These are phyloP conservation scores for Rhagologus leucostigma DNA, from an alignment of 2,113 vertebrate species.

Conservation along the genomic window DNA sequence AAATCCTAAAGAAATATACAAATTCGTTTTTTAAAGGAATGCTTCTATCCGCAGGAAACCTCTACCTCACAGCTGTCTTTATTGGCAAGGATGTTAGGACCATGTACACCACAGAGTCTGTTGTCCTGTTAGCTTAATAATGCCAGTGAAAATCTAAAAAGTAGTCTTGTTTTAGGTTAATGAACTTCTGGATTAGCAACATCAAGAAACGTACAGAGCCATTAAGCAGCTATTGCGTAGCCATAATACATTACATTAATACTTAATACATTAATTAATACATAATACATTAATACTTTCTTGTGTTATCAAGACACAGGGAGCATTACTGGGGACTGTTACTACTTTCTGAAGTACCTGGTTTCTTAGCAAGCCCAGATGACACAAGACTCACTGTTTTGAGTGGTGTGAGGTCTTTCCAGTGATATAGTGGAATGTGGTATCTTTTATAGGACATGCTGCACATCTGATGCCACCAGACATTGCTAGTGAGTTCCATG, in stretches of 20 bases:
- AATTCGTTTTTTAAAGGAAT: background rate
- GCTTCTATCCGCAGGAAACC: background rate
- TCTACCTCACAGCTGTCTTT: background rate
- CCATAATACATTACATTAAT: background rate
- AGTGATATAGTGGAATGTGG: background rate
- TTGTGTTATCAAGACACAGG: background rate
- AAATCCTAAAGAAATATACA: background rate
- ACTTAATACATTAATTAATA: too few relatives aligned
- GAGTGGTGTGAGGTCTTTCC: background rate
- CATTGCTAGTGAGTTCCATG: background rate
- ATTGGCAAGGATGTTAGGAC: background rate
- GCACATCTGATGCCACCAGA: fast-evolving
- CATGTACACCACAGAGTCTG: background rate
- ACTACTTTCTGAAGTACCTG: background rate
- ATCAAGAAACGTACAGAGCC: background rate
- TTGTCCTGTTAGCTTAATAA: background rate
- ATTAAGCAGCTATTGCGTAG: background rate
- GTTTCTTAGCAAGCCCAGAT: background rate
- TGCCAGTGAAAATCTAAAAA: background rate
- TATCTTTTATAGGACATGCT: background rate
- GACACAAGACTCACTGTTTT: background rate
- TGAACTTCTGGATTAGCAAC: background rate
- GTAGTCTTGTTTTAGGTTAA: background rate
- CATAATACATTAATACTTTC: background rate
- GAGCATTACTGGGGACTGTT: background rate